Base-by-base conservation (phyloP, 2,113 vertebrate species). In the Carettochelys insculpta region DNA sequence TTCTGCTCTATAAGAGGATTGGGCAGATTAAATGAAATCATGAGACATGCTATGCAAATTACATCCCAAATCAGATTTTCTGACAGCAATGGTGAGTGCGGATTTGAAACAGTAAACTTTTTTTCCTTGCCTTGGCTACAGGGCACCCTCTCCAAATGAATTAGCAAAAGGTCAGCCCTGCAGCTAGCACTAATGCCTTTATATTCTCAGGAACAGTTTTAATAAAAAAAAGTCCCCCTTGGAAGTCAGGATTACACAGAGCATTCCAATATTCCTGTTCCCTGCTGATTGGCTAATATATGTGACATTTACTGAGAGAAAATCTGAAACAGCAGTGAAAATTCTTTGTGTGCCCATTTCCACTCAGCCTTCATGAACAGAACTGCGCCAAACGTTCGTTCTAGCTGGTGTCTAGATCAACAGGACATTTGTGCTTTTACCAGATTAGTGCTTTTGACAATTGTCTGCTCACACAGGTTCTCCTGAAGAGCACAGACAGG, bases 11-110 rank as follows among this genome's bases (percentile, higher is more conserved):
- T 98, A 98, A 98, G 97, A 98, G 98, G 98, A 98, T 98, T 98
- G 92, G 68, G 81, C 47, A 90, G 95, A 94, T 98, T 98, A 98
- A 96, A 98, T 97, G 98, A 97, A 98, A 98, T 97, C 97, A 97
- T 97, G 98, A 98, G 98, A 98, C 98, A 98, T 95, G 98, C 97
- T 97, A 97, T 98, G 97, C 98, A 98, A 98, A 98, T 98, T 98
- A 98, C 98, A 98, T 97, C 98, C 97, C 96, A 95, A 98, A 97
- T 98, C 98, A 98, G 98, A 98, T 98, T 98, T 98, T 97, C 90
- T 71, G 45, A 34, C 2, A 2, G 80, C 75, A 86, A 94, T 93
- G 88, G 73, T n/a, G 13, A 27, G 85, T 45, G 83, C 79, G 45
- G 75, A 79, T 75, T 50, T 91, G 88, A 85, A 93, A 9, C 5